phyloP scores from a whole-genome alignment of 2,113 vertebrate species.

The Dicrurus megarhynchus region DNA sequence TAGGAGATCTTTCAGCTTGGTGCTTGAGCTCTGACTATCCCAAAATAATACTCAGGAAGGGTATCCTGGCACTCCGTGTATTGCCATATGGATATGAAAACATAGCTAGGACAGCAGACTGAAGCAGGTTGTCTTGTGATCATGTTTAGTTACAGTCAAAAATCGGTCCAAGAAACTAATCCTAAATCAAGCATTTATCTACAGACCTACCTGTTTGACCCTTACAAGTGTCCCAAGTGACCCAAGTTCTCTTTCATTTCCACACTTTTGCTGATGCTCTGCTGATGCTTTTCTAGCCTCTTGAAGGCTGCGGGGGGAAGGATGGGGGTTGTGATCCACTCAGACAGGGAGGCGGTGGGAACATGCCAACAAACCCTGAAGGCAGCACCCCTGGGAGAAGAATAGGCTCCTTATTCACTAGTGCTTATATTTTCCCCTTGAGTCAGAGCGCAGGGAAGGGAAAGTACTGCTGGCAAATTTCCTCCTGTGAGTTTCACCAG shows the following conservation, averaged over 20 bases:
- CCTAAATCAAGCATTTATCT: background rate
- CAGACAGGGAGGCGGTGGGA: background rate
- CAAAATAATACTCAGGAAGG: background rate
- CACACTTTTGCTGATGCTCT: background rate
- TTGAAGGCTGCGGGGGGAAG: background rate
- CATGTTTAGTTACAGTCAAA: background rate
- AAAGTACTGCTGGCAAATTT: background rate
- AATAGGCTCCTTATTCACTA: background rate
- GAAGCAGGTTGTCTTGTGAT: background rate
- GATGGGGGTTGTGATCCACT: background rate
- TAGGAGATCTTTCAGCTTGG: background rate
- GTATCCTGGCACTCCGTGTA: background rate
- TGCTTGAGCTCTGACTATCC: background rate
- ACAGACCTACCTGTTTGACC: background rate
- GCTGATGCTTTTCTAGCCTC: background rate
- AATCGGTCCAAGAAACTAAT: background rate
- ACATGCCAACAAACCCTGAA: background rate
- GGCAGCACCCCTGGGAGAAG: background rate
- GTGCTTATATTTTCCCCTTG: background rate
- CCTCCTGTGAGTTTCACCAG: background rate
- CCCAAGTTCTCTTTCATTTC: background rate
- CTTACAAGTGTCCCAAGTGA: background rate
- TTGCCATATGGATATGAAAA: constrained; percentile 22
- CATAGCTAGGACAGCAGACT: background rate
- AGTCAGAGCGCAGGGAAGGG: background rate